These are phyloP conservation scores for Bilobella aurantiaca DNA, from an alignment of 1,140 invertebrate species.

Conservation along the genomic window DNA sequence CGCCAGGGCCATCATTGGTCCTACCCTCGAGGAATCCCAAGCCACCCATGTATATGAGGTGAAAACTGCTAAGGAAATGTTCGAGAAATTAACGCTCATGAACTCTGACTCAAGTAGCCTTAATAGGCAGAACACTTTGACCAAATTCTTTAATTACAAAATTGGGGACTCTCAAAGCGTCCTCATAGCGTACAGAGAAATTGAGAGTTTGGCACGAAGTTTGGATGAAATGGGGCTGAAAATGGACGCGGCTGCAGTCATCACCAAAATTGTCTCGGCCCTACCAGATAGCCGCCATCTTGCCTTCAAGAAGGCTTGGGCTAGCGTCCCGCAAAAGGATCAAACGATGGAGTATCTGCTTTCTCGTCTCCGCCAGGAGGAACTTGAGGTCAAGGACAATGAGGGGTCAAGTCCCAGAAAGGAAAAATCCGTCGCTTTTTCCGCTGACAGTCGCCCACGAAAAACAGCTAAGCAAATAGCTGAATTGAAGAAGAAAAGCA, in stretches of 20 bases:
- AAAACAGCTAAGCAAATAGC: background rate
- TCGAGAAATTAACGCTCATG: background rate
- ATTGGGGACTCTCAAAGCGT: background rate
- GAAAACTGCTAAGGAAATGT: background rate
- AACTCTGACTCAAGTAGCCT: conserved; percentile 5
- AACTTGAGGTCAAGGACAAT: background rate
- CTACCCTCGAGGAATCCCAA: background rate
- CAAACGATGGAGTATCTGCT: background rate
- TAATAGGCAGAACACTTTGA: background rate
- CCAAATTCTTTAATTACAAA: background rate
- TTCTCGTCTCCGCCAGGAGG: background rate
- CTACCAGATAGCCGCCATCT: background rate
- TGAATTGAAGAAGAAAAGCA: conserved; percentile 2
- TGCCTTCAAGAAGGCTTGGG: conserved; percentile 4
- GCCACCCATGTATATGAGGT: background rate
- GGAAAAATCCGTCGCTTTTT: no score
- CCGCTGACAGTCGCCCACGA: no score
- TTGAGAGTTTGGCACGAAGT: background rate
- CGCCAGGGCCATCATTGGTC: background rate
- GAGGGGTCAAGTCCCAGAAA: background rate
- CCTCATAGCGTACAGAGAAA: background rate
- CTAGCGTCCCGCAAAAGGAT: background rate
- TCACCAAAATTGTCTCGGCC: conserved; percentile 3
- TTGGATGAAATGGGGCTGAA: background rate
- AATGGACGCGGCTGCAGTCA: background rate